Percentiles rank a stretch among this genome's conserved stretches.
Evolutionary conservation across 2,797 vertebrate species (phyloP).

Genomic region (Smutsia temminckii): DNA sequence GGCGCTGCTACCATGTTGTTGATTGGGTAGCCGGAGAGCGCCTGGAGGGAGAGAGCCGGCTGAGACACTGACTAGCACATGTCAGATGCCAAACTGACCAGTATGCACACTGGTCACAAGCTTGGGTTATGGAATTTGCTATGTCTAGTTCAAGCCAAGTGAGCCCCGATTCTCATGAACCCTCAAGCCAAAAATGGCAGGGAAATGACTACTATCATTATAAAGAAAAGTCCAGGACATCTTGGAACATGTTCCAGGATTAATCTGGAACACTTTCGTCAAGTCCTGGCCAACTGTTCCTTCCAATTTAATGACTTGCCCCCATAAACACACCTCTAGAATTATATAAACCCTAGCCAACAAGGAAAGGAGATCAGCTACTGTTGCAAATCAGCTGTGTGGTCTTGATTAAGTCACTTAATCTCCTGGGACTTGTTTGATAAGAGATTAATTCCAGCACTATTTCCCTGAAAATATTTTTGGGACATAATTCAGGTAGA

Average conservation of each 20-base stretch:
- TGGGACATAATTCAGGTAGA: neutral
- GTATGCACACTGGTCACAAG: neutral
- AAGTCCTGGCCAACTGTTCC: neutral
- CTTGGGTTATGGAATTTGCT: neutral
- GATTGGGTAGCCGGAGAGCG: slow-evolving; percentile 87
- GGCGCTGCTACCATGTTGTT: slow-evolving; percentile 82
- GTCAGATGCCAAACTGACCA: neutral
- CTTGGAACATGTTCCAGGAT: neutral
- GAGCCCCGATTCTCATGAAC: neutral
- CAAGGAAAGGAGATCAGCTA: neutral
- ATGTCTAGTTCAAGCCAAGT: neutral
- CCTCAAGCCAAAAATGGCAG: neutral
- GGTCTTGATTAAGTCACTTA: neutral
- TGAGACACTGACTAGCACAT: neutral
- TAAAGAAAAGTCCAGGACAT: neutral
- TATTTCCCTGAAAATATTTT: neutral
- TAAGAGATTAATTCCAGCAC: neutral
- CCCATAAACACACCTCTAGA: neutral
- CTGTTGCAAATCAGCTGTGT: neutral
- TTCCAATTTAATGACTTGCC: neutral
- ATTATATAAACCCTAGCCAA: neutral
- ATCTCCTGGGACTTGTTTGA: neutral
- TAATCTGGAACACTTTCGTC: neutral
- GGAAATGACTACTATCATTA: neutral
- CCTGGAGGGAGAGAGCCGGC: slow-evolving; percentile 77